phyloP scores from a whole-genome alignment of 2,888 invertebrate genomes.

The Xiphydria camelus region DNA sequence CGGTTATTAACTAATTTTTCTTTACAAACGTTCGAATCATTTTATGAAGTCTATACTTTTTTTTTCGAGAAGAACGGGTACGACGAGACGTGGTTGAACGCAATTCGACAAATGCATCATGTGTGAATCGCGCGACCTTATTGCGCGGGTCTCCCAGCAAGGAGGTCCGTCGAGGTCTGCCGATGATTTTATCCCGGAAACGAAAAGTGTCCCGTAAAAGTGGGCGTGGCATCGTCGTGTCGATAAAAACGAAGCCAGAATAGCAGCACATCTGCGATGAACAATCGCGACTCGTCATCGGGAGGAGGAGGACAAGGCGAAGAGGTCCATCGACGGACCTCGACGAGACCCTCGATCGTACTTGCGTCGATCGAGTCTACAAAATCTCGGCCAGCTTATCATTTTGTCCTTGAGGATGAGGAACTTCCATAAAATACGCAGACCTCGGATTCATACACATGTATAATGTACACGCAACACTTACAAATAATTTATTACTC shows the following conservation, averaged over 20 bases:
- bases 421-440: slow-evolving; percentile 54
- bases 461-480: slow-evolving; percentile 35
- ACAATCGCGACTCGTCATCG: no score
- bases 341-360: slow-evolving; percentile 41
- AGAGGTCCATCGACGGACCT: no score
- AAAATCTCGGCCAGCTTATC: slow-evolving; percentile 46
- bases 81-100: slow-evolving; percentile 2
- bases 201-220: no score
- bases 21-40: no score
- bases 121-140: slow-evolving; percentile 33
- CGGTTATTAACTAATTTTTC: no score
- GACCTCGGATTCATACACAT: slow-evolving; percentile 39
- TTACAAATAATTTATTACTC: slow-evolving; percentile 25
- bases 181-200: slow-evolving; percentile 23
- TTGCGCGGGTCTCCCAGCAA: slow-evolving; percentile 45
- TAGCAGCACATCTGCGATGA: no score
- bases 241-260: no score
- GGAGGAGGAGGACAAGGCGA: no score
- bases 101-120: neutral
- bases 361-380: no score
- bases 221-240: no score
- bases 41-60: slow-evolving; percentile 4
- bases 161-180: slow-evolving; percentile 39
- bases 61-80: slow-evolving; percentile 6
- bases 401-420: slow-evolving; percentile 46